These are phyloP conservation scores for Dipodomys merriami DNA, from an alignment of 2,113 vertebrate genomes.

Conservation along the genomic window DNA sequence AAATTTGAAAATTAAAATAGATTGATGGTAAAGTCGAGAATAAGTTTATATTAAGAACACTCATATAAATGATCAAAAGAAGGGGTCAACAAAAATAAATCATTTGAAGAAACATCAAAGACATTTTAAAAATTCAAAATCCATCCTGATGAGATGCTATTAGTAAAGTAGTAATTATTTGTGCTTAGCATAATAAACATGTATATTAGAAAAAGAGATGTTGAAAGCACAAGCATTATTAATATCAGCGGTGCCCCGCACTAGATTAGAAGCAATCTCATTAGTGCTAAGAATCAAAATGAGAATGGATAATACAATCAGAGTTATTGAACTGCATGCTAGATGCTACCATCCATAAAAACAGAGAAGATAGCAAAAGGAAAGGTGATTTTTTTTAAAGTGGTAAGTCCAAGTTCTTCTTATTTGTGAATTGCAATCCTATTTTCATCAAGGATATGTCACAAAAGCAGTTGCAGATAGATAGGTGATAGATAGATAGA, in stretches of 20 bases:
- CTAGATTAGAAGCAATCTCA: not conserved
- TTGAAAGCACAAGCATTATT: not conserved
- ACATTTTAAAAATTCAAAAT: conserved; percentile 20
- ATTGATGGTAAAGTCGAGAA: not conserved
- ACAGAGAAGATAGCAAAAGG: not conserved
- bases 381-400: not conserved
- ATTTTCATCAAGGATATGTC: not conserved
- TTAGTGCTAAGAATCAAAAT: conserved; percentile 25
- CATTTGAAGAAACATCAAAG: not conserved
- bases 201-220: not conserved
- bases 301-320: not conserved
- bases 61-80: not conserved
- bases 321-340: conserved; percentile 20
- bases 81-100: conserved; percentile 2
- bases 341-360: not conserved
- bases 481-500: too few relatives aligned
- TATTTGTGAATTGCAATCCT: not conserved
- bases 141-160: not conserved
- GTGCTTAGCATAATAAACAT: conserved; percentile 27
- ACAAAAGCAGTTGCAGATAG: not conserved
- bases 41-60: not conserved
- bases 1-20: not conserved
- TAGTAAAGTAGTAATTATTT: conserved; percentile 20
- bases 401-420: not conserved
- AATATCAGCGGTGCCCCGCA: not conserved